A percentile compares a stretch with the other conserved stretches of the same genome.
These are phyloP conservation scores for Sturmia bella DNA, from an alignment of 2,888 invertebrate genomes.

Conservation along the genomic window DNA sequence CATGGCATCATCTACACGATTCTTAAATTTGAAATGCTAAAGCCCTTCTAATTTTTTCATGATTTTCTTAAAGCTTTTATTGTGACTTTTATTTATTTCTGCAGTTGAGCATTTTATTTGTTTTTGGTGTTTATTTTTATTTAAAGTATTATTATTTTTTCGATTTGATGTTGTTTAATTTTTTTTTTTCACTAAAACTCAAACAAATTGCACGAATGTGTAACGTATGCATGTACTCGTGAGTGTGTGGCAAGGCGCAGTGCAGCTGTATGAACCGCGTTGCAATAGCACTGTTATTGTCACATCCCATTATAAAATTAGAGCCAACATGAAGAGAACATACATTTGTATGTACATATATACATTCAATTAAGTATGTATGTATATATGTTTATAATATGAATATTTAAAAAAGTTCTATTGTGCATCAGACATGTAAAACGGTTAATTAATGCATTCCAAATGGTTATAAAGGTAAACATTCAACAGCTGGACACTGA, in stretches of 20 bases:
- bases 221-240: background rate
- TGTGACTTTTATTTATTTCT: slow-evolving; percentile 6
- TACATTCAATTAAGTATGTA: no score
- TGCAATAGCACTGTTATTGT: slow-evolving; percentile 57
- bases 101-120: slow-evolving; percentile 6
- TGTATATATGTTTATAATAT: slow-evolving; percentile 52
- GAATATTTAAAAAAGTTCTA: background rate
- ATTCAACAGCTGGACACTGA: no score
- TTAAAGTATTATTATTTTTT: slow-evolving; percentile 8
- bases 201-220: slow-evolving; percentile 65
- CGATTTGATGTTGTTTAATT: slow-evolving; percentile 26
- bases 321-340: slow-evolving; percentile 47
- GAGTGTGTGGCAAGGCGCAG: background rate
- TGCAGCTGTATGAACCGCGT: slow-evolving; percentile 49
- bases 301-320: slow-evolving; percentile 65
- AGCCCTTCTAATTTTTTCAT: slow-evolving; percentile 66
- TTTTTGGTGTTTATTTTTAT: slow-evolving; percentile 23
- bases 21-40: slow-evolving; percentile 60
- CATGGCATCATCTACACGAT: slow-evolving; percentile 30
- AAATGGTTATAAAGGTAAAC: no score
- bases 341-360: slow-evolving; percentile 59
- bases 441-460: slow-evolving; percentile 14
- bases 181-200: slow-evolving; percentile 51
- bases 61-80: slow-evolving; percentile 13
- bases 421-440: slow-evolving; percentile 6